phyloP scores from a whole-genome alignment of 2,888 invertebrate species.

The Zaprionus lineosus region DNA sequence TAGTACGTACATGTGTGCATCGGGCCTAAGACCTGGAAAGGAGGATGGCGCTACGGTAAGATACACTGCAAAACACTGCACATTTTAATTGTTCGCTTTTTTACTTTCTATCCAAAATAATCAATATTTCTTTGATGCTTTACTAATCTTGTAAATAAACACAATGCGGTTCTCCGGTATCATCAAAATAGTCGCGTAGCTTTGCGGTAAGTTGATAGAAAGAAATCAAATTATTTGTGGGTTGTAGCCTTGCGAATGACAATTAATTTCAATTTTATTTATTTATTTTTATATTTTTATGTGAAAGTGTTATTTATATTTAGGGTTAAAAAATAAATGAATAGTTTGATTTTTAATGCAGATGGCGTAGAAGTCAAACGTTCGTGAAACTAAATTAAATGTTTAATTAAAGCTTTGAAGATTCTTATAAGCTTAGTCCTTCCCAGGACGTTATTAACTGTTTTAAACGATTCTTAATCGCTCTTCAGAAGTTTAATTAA shows the following conservation, averaged over 20 bases:
- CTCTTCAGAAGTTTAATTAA: conserved; percentile 66
- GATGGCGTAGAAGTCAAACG: too few species aligned
- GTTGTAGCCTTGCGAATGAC: too few species aligned
- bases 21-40: conserved; percentile 94
- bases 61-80: background rate
- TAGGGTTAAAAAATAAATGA: too few species aligned
- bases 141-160: conserved; percentile 68
- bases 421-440: too few species aligned
- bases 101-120: conserved; percentile 28
- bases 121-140: conserved; percentile 47
- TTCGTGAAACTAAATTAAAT: too few species aligned
- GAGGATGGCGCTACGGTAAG: conserved; percentile 89
- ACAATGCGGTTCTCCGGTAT: conserved; percentile 39
- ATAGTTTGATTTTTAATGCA: too few species aligned
- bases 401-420: too few species aligned
- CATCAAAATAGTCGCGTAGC: conserved; percentile 69
- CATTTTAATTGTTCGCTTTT: background rate
- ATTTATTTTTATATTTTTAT: too few species aligned
- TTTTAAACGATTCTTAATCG: conserved; percentile 63
- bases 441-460: conserved; percentile 45
- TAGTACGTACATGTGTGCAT: conserved; percentile 98
- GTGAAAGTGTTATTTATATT: too few species aligned
- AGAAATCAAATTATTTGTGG: too few species aligned
- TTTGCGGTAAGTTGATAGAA: conserved; percentile 76
- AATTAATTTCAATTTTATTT: too few species aligned